Percentiles rank a stretch among this genome's conserved stretches.
Evolutionary conservation across 1,140 invertebrate species (phyloP).

Genomic region (Laupala kohalensis): DNA sequence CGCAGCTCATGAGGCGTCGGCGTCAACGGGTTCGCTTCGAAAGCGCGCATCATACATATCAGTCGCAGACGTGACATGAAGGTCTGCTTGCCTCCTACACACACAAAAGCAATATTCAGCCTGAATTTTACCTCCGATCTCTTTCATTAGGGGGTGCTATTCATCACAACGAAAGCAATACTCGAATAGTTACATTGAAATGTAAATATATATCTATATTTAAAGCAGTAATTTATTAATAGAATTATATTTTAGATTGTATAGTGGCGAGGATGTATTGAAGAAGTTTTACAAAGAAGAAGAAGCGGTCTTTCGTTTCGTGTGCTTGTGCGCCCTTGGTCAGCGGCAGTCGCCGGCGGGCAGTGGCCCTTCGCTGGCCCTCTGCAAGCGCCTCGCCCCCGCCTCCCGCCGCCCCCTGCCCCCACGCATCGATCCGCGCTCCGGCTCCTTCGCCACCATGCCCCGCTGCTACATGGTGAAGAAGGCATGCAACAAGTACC

Average conservation of each 20-base stretch:
- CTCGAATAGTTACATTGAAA: neutral
- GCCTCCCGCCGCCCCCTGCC: neutral
- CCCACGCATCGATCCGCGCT: neutral
- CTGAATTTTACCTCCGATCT: neutral
- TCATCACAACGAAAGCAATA: constrained; percentile 4
- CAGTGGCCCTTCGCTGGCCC: neutral
- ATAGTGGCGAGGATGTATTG: neutral
- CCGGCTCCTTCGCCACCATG: constrained; percentile 18
- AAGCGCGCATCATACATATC: neutral
- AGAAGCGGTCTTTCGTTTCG: neutral
- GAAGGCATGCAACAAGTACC: constrained; percentile 40
- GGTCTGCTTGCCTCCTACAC: neutral
- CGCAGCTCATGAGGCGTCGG: neutral
- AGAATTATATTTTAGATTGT: neutral
- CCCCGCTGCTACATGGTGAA: constrained; percentile 43
- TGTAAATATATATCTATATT: neutral
- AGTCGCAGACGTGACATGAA: neutral
- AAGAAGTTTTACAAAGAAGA: neutral
- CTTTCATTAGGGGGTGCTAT: neutral
- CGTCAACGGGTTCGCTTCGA: neutral
- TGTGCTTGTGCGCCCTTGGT: neutral
- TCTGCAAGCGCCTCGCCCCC: neutral
- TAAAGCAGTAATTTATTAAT: neutral
- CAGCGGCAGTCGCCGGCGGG: neutral
- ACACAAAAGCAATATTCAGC: constrained; percentile 8